Percentiles rank a stretch among this genome's conserved stretches.
These are phyloP conservation scores for Lophotis ruficrista DNA, from an alignment of 2,113 vertebrate genomes.

Conservation along the genomic window DNA sequence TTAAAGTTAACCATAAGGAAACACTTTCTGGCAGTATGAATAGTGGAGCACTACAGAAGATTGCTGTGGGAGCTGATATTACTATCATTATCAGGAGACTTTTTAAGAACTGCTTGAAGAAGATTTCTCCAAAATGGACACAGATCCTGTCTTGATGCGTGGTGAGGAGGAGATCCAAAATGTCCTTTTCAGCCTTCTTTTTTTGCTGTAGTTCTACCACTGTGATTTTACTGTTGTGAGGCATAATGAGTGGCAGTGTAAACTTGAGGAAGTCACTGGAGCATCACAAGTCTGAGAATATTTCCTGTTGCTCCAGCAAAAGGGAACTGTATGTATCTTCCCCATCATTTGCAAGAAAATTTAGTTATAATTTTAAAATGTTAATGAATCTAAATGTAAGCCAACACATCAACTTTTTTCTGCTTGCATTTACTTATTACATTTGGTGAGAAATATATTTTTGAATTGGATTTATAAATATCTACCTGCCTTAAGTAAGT, in stretches of 20 bases:
- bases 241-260: background rate
- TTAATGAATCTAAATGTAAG: background rate
- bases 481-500: background rate
- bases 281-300: background rate
- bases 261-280: background rate
- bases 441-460: background rate
- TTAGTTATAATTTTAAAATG: background rate
- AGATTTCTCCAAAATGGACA: background rate
- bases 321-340: background rate
- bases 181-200: background rate
- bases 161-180: background rate
- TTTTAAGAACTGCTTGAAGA: background rate
- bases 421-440: background rate
- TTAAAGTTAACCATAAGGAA: background rate
- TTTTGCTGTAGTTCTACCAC: background rate
- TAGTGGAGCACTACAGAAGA: background rate
- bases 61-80: background rate
- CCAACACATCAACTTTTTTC: background rate
- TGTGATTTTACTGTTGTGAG: background rate
- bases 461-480: background rate
- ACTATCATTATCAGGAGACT: background rate
- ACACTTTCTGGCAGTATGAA: background rate
- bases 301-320: background rate
- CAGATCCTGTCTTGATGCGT: background rate
- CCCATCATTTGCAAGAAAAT: background rate